Conservation (phyloP, 2,113 vertebrate genomes). For the Amblyornis subalaris region DNA sequence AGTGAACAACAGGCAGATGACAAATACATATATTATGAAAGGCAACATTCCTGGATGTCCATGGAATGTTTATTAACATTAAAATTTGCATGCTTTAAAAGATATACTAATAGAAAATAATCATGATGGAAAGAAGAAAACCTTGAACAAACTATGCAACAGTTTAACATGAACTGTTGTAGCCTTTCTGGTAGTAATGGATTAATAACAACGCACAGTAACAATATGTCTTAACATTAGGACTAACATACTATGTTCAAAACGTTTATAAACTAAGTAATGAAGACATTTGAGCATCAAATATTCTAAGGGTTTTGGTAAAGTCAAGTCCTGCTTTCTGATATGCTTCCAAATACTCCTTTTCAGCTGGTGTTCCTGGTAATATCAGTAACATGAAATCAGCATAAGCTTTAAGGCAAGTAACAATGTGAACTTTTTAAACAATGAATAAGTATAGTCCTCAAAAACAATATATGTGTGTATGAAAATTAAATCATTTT, state of each 20-base stretch:
- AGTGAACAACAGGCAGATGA: background rate
- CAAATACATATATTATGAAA: background rate
- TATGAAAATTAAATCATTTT: background rate
- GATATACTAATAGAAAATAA: background rate
- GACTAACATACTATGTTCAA: background rate
- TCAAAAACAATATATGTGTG: background rate
- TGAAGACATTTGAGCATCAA: background rate
- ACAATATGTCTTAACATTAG: background rate
- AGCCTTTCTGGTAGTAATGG: background rate
- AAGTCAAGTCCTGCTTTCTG: background rate
- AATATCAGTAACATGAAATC: background rate
- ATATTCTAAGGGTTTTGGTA: background rate
- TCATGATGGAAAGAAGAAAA: background rate
- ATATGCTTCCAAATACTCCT: background rate
- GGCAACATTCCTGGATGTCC: background rate
- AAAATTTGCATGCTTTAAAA: background rate
- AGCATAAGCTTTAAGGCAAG: background rate
- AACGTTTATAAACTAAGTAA: background rate
- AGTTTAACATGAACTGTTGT: background rate
- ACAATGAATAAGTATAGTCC: background rate
- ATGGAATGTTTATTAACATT: background rate
- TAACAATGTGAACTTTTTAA: background rate
- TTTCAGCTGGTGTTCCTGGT: background rate
- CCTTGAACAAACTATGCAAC: background rate
- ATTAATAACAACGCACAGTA: background rate